Conservation (phyloP, 1,140 invertebrate species). For the Pemphigus obesinymphae region DNA sequence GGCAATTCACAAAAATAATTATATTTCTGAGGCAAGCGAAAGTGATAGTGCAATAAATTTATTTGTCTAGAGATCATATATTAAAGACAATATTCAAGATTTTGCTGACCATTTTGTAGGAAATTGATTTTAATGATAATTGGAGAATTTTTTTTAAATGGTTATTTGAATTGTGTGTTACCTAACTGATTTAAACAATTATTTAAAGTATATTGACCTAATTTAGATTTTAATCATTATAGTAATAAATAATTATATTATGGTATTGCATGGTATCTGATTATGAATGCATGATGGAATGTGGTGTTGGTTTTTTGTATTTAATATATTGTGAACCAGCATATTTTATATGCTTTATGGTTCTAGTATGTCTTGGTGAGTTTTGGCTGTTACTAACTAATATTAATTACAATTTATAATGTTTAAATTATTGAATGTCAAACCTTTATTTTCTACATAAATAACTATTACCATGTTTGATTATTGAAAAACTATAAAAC, state of each 20-base stretch:
- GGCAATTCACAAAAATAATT: no score
- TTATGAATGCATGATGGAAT: not conserved
- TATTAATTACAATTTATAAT: not conserved
- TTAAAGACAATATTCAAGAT: not conserved
- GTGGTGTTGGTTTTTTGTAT: not conserved
- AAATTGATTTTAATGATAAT: not conserved
- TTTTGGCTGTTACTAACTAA: not conserved
- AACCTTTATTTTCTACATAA: no score
- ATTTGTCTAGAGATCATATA: not conserved
- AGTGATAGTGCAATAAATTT: not conserved
- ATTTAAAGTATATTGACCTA: not conserved
- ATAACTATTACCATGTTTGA: no score
- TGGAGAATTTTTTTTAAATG: not conserved
- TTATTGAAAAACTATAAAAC: no score
- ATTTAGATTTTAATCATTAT: not conserved
- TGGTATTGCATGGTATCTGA: not conserved
- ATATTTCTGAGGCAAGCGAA: not conserved
- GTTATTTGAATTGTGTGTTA: not conserved
- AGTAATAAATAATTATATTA: not conserved
- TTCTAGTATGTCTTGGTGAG: not conserved
- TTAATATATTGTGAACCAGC: not conserved
- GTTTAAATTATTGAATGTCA: no score
- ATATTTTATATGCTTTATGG: not conserved
- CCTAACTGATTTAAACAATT: not conserved
- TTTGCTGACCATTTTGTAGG: not conserved